Base-by-base conservation (phyloP, 2,888 invertebrate genomes). In the Chelonus formosanus region DNA sequence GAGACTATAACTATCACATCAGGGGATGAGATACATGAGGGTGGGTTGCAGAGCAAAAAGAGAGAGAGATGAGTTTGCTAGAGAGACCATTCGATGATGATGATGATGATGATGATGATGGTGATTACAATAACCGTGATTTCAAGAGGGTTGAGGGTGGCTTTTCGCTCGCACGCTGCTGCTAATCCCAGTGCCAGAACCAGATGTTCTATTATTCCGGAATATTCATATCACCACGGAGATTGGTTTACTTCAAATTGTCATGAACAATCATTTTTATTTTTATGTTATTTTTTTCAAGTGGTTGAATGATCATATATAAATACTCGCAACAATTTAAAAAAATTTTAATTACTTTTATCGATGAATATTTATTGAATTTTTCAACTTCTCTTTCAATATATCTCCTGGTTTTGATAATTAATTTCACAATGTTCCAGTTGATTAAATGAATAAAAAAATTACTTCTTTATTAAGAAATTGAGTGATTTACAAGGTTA, bases 61-160 rank as follows among this genome's bases (percentile, higher is more conserved):
- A 52, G 55, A 68, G 71, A 54, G 63, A 64, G 66, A 69, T 64
- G 68, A 67, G 68, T 55, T 54, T 48, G 58, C 67, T 64, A 62
- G 68, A 60, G 64, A 69, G 67, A 45, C 65, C 60, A 50, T 50
- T 53, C 64, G 71, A 72, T 70, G 69, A 70, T 73, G 71, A 71
- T 75, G 72, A 75, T 20, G 20, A 20, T 20, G 20, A 20, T 20
- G 20, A 20, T 73, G 73, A 78, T 77, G 75, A 79, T 73, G 75
- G 76, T 77, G 74, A 74, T 74, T 75, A 77, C 78, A 76, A 77
- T 77, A 78, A 77, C 78, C 72, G 73, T 78, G 76, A 75, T 78
- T 79, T 79, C 73, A 75, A 75, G 71, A 75, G 73, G 74, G 68
- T 63, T 62, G 63, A 48, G 52, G 70, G 67, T 65, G 67, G 71